Percentiles rank a stretch among this genome's conserved stretches.
These are phyloP conservation scores for Salvelinus fontinalis DNA, from an alignment of 2,113 vertebrate genomes.

Conservation along the genomic window DNA sequence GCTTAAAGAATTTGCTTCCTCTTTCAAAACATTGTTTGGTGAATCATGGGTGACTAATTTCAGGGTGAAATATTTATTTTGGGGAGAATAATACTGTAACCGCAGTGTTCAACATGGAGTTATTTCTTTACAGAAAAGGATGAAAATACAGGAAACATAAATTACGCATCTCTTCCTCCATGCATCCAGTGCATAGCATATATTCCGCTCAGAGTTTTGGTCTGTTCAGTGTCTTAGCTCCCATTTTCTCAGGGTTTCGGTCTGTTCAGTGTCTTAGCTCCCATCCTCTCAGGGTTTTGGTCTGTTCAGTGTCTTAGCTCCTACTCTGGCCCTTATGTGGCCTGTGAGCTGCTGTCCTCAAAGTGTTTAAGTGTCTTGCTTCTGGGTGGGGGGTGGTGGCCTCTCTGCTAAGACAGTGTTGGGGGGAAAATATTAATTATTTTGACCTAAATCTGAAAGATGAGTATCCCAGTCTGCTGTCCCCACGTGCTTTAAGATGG, in stretches of 20 bases:
- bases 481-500: too few relatives aligned
- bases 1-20: too few relatives aligned
- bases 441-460: too few relatives aligned
- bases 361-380: constrained; percentile 1
- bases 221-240: background rate
- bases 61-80: constrained; percentile 53
- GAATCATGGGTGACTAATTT: too few relatives aligned
- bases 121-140: constrained; percentile 37
- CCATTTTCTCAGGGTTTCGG: too few relatives aligned
- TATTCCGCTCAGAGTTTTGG: too few relatives aligned
- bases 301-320: too few relatives aligned
- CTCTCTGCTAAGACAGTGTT: constrained; percentile 76
- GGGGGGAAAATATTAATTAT: constrained; percentile 65
- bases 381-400: background rate
- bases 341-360: background rate
- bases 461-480: too few relatives aligned
- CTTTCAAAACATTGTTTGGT: too few relatives aligned
- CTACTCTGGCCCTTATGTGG: background rate
- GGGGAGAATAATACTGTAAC: constrained; percentile 33
- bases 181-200: background rate
- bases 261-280: too few relatives aligned
- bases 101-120: constrained; percentile 31
- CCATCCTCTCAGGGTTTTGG: too few relatives aligned
- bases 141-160: constrained; percentile 22
- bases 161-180: background rate